These are phyloP conservation scores for Rhineura floridana DNA, from an alignment of 2,113 vertebrate genomes.

Conservation along the genomic window DNA sequence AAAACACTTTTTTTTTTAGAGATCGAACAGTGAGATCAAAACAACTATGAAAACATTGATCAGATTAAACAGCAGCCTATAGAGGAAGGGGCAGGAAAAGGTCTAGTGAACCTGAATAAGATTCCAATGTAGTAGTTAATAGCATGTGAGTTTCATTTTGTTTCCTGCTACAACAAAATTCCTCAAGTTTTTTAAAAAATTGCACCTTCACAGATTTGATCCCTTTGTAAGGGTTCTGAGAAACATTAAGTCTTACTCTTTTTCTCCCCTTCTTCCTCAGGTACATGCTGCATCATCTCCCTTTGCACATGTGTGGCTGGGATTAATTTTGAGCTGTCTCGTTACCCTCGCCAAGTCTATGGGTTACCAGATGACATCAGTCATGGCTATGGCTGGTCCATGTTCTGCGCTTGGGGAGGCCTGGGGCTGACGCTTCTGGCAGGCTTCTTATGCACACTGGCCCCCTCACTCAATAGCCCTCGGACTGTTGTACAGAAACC, in stretches of 20 bases:
- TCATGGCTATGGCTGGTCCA: conserved; percentile 96
- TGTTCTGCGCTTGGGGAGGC: conserved; percentile 96
- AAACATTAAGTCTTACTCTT: not conserved
- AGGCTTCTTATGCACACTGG: conserved; percentile 92
- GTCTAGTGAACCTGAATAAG: not conserved
- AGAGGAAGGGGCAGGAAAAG: not conserved
- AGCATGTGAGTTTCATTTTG: not conserved
- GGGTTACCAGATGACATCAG: conserved; percentile 94
- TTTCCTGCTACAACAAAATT: no score
- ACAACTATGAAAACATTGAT: not conserved
- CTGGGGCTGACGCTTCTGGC: conserved; percentile 92
- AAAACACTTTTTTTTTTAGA: not conserved
- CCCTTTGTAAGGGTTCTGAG: not conserved
- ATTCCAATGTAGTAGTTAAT: not conserved
- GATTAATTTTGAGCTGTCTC: conserved; percentile 94
- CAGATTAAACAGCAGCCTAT: not conserved
- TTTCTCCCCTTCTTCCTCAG: conserved; percentile 69
- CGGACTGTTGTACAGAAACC: conserved; percentile 87
- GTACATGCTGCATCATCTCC: conserved; percentile 95
- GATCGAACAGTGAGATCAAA: not conserved
- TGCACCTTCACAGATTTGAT: not conserved
- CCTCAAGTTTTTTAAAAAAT: not conserved
- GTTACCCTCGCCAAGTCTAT: conserved; percentile 91
- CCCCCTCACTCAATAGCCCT: conserved; percentile 87
- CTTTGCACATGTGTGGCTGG: conserved; percentile 94